A percentile compares a stretch with the other conserved stretches of the same genome.
These are phyloP conservation scores for Gorsachius magnificus DNA, from an alignment of 2,797 vertebrate genomes.

Conservation along the genomic window DNA sequence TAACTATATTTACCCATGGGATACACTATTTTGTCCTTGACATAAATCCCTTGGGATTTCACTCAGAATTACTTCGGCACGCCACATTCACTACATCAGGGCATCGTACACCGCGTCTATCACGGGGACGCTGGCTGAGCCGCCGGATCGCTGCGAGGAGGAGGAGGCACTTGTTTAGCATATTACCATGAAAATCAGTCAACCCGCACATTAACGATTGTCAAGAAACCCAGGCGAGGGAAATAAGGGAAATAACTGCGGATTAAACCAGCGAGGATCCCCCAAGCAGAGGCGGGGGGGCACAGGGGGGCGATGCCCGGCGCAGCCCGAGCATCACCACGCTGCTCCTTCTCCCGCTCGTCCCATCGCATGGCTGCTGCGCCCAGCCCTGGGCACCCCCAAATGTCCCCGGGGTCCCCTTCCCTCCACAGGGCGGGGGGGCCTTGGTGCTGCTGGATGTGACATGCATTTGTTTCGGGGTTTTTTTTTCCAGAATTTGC, in stretches of 20 bases:
- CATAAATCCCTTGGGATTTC: slow-evolving; percentile 67
- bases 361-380: rapidly evolving
- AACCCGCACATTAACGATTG: slow-evolving; percentile 1
- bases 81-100: not conserved
- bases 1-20: slow-evolving; percentile 74
- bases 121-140: not conserved
- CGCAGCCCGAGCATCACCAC: not conserved
- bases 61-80: slow-evolving; percentile 62
- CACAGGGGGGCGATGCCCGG: rapidly evolving
- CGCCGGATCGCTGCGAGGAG: not conserved
- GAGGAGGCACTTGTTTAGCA: slow-evolving; percentile 48
- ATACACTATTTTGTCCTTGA: slow-evolving; percentile 79
- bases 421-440: rapidly evolving
- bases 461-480: rapidly evolving
- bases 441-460: rapidly evolving
- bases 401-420: rapidly evolving
- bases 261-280: slow-evolving; percentile 18
- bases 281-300: not conserved
- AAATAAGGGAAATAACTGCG: not conserved
- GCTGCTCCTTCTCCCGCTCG: not conserved
- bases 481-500: not conserved
- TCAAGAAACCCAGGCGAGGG: not conserved
- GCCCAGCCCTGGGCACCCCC: not conserved
- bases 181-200: slow-evolving; percentile 56
- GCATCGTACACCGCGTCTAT: not conserved